Evolutionary conservation across 1,140 invertebrate genomes (phyloP), one percentile per base, ranked within the genome.

Genomic region (Drosophila tristis): DNA sequence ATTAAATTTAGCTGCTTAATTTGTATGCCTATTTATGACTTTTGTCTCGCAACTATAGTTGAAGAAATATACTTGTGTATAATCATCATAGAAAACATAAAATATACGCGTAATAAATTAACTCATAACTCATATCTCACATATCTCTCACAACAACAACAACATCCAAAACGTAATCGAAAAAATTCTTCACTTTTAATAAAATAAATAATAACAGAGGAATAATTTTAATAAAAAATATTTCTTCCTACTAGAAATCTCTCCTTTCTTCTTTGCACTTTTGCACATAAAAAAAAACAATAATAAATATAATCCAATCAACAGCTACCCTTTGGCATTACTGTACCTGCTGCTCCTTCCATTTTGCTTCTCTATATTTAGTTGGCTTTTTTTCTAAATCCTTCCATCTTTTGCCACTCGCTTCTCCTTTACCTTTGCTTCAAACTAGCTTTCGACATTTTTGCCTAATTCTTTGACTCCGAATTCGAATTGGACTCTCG

Each of bases 201-300:
- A 4, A 39, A 87, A 89, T 87, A 87, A 87, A 89, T 87, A 71
- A 71, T 82, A 87, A 87, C 79, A 87, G 72, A 62, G 48, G 49
- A 76, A 62, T 64, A 71, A 58, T 72, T 61, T 70, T 73, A 74
- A 48, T 76, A 68, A 72, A 77, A 67, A 53, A 45, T 55, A 60
- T 60, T 62, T 50, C 26, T 54, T 25, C 58, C 54, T 44, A 45
- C n/a, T 43, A 56, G 35, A 72, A 64, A 64, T 50, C 25, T 50
- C 43, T 48, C 20, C 54, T 51, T 53, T 62, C 39, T 51, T 44
- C 51, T 63, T 50, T 60, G 39, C 53, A 70, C 65, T 59, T 74
- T 59, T 53, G 23, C 65, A 71, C 53, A 44, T 71, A 70, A 70
- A 53, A 70, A 25, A 25, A 25, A 71, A 71, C 67, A 70, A 71